Conservation (phyloP, 2,113 vertebrate species). For the Sphaerodactylus townsendi region DNA sequence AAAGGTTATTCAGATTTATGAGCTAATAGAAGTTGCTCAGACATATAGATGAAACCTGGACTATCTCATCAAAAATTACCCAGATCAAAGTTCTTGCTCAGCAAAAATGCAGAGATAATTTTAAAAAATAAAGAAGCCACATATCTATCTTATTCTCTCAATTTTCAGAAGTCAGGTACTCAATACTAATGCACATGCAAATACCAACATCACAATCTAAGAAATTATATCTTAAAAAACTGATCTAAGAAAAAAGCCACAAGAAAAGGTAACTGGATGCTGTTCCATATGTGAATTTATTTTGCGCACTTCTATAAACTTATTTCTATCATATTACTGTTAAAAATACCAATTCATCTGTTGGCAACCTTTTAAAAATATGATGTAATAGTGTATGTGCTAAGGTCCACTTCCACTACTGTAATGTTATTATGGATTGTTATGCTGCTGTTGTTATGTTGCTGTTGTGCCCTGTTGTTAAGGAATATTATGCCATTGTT, state of each 20-base stretch:
- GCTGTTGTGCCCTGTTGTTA: no score
- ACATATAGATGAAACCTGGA: conserved; percentile 36
- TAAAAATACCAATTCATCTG: neutral
- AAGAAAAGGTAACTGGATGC: neutral
- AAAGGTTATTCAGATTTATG: conserved; percentile 61
- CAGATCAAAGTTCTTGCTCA: conserved; percentile 62
- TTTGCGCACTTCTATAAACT: neutral
- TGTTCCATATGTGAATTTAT: neutral
- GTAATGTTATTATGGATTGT: no score
- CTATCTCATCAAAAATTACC: conserved; percentile 44
- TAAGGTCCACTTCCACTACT: no score
- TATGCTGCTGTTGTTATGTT: no score
- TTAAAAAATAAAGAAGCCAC: neutral
- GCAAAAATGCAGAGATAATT: conserved; percentile 39
- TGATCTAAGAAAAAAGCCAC: neutral
- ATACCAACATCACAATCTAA: neutral
- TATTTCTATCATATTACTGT: neutral
- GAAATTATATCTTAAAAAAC: neutral
- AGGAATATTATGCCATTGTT: no score
- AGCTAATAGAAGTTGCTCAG: conserved; percentile 52
- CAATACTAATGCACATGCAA: neutral
- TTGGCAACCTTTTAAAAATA: no score
- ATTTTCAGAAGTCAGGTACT: neutral
- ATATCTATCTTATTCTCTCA: conserved; percentile 31
- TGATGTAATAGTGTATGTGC: neutral